Conservation (phyloP, 2,113 vertebrate genomes). For the Mus spicilegus region DNA sequence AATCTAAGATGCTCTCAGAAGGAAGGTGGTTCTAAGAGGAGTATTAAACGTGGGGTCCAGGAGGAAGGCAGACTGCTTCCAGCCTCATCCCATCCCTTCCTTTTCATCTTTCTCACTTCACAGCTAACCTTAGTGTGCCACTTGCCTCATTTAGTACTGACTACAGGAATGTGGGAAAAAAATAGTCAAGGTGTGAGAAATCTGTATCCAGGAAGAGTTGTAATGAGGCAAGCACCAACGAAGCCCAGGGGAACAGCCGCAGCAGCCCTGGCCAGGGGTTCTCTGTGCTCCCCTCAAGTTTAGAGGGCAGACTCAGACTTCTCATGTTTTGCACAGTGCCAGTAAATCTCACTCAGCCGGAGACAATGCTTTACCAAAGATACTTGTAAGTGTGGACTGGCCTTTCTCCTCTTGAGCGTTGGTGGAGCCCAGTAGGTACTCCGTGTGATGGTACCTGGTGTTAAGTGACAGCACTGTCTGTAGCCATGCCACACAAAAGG, state of each 20-base stretch:
- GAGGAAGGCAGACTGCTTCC: neutral
- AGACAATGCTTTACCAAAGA: neutral
- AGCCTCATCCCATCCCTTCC: neutral
- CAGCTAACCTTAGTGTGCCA: neutral
- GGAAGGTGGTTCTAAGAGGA: neutral
- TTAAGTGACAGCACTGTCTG: neutral
- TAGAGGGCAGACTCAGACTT: neutral
- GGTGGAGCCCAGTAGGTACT: neutral
- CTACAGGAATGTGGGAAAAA: neutral
- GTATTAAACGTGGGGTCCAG: neutral
- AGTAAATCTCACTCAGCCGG: neutral
- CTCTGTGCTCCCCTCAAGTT: neutral
- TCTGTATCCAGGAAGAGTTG: neutral
- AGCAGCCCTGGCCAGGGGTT: neutral
- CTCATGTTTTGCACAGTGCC: neutral
- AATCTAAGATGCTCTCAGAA: neutral
- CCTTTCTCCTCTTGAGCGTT: conserved; percentile 27
- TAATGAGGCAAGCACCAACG: neutral
- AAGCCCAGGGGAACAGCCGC: neutral
- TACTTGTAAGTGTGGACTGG: neutral
- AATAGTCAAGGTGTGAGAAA: neutral
- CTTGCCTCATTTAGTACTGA: neutral
- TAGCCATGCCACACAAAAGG: neutral
- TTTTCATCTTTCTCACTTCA: neutral
- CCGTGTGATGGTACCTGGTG: neutral